Evolutionary conservation across 2,888 invertebrate genomes (phyloP).

Genomic region (Hypsopygia costalis): DNA sequence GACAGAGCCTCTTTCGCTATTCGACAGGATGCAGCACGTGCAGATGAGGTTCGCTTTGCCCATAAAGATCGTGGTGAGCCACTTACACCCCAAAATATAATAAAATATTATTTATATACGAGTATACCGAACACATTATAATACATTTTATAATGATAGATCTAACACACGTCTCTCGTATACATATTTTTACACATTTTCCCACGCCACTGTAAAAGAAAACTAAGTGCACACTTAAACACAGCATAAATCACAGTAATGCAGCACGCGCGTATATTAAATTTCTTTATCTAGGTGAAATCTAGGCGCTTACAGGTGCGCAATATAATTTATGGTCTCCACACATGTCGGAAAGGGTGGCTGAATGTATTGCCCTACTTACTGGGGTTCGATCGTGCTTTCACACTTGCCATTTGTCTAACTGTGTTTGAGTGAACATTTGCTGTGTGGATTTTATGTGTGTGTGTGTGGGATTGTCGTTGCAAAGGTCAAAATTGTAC

Average conservation of each 20-base stretch:
- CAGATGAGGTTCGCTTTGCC: no score
- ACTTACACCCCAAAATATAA: no score
- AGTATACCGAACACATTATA: no score
- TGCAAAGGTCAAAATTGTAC: no score
- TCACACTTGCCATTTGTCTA: constrained; percentile 32
- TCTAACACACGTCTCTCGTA: no score
- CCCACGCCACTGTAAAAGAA: constrained; percentile 5
- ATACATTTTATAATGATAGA: no score
- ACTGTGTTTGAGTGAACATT: background rate
- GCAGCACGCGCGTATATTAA: constrained; percentile 49
- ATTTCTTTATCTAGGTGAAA: constrained; percentile 65
- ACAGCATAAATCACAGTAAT: constrained; percentile 46
- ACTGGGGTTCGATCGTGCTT: constrained; percentile 49
- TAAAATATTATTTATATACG: no score
- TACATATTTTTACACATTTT: no score
- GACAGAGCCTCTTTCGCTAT: no score
- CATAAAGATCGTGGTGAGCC: no score
- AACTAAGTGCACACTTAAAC: constrained; percentile 27
- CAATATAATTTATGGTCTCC: constrained; percentile 60
- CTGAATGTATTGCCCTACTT: constrained; percentile 66
- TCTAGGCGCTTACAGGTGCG: constrained; percentile 68
- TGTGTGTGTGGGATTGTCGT: no score
- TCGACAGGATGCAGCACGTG: no score
- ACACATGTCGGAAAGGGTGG: constrained; percentile 58
- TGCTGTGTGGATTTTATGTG: background rate